phyloP scores from a whole-genome alignment of 2,888 invertebrate genomes.

The Hecatera dysodea region DNA sequence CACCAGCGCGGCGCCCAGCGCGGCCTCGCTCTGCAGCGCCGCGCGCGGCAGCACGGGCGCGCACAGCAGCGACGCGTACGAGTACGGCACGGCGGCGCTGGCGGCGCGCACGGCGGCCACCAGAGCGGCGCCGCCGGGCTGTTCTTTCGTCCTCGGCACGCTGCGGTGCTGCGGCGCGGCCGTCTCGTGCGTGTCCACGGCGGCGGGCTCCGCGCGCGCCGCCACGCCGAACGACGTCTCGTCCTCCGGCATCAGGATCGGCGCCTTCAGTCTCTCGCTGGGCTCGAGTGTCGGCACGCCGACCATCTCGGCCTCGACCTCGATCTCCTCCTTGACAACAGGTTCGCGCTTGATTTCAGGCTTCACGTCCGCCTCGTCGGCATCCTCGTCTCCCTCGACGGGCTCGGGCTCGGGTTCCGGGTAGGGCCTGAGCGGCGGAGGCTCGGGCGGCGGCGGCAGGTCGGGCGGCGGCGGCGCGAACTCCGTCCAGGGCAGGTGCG shows the following conservation, averaged over 20 bases:
- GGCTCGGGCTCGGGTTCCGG: conserved; percentile 79
- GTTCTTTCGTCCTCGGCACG: conserved; percentile 85
- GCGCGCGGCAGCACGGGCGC: conserved; percentile 77
- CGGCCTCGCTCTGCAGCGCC: conserved; percentile 49
- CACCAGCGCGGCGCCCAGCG: conserved; percentile 54
- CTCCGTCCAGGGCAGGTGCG: conserved; percentile 80
- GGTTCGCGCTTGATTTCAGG: conserved; percentile 49
- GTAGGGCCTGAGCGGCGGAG: conserved; percentile 81
- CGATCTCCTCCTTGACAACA: conserved; percentile 57
- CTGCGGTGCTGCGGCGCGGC: conserved; percentile 79
- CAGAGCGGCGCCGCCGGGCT: conserved; percentile 71
- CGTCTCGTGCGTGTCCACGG: conserved; percentile 45
- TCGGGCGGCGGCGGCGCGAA: conserved; percentile 84
- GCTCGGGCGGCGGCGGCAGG: conserved; percentile 80
- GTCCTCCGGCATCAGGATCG: conserved; percentile 76
- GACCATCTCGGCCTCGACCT: conserved; percentile 60
- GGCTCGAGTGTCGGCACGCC: conserved; percentile 72
- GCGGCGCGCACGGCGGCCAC: conserved; percentile 75
- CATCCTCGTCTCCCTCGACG: conserved; percentile 60
- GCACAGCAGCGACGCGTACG: conserved; percentile 72
- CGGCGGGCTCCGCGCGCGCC: conserved; percentile 55
- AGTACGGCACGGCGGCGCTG: conserved; percentile 71
- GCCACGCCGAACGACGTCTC: conserved; percentile 68
- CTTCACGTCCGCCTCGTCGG: conserved; percentile 39
- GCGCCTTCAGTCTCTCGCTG: conserved; percentile 83